Base-by-base conservation (phyloP, 2,113 vertebrate species). In the Oncorhynchus masou region DNA sequence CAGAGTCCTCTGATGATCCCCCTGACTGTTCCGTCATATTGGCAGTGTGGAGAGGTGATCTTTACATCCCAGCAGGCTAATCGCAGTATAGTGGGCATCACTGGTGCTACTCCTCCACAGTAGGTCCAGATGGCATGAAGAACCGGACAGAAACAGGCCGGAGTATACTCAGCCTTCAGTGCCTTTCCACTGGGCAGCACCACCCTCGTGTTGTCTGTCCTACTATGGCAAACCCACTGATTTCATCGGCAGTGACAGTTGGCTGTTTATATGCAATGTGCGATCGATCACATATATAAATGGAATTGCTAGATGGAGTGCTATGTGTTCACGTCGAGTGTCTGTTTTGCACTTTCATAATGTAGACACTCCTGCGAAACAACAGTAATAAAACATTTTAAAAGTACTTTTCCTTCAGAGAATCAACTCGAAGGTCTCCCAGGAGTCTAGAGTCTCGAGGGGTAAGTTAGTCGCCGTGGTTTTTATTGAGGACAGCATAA, bases 251-350 rank as follows among this genome's bases (percentile, higher is more conserved):
- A 72, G 70, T 87, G 81, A 83, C 60, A 57, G 76, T 70, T 79
- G 76, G 45, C 75, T 78, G 74, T 86, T 87, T 84, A 75, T 77
- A 81, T 82, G 74, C 81, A 85, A 62, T 71, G 65, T 49, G 75
- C 81, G 78, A 83, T 84, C 16, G 80, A 83, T 83, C 84, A 82
- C 15, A 72, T 75, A 71, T 67, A 71, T 67, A 89, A 89, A 89
- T 86, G 22, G 85, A 75, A 83, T 80, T 80, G 79, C 79, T 71
- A 45, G 39, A 45, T 45, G 39, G 39, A 45, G 51, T 82, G 75
- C 70, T 73, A 78, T 74, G 84, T 70, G 39, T 71, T 68, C 39
- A 13, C 65, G 68, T 77, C 45, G 82, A 82, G 65, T 74, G 29
- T 81, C 76, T 85, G 74, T 87, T 81, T 83, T 79, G 71, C 70